These are phyloP conservation scores for Octonoba sinensis DNA, from an alignment of 2,888 invertebrate genomes.

Conservation along the genomic window DNA sequence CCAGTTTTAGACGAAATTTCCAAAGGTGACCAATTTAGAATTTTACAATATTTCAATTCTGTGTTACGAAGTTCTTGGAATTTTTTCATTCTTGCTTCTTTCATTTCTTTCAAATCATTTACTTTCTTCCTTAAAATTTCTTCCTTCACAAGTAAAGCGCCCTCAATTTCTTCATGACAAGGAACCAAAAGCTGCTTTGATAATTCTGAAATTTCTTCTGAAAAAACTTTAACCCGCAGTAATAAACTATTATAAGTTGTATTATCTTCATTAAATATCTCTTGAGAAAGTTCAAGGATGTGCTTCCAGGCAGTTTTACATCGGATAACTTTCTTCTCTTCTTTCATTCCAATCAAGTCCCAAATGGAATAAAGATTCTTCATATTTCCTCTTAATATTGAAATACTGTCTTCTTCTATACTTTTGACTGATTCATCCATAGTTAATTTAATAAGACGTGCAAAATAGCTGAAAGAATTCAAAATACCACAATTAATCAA, in stretches of 20 bases:
- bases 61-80: constrained; percentile 68
- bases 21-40: constrained; percentile 63
- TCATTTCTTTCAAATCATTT: constrained; percentile 69
- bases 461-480: too few relatives aligned
- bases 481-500: too few relatives aligned
- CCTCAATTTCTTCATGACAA: constrained; percentile 10
- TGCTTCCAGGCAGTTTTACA: constrained; percentile 22
- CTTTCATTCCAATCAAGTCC: constrained; percentile 34
- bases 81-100: constrained; percentile 69
- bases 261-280: constrained; percentile 40
- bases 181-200: constrained; percentile 7
- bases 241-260: constrained; percentile 17
- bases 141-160: constrained; percentile 33
- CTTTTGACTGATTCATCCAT: background rate
- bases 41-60: constrained; percentile 70
- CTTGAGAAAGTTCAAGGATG: constrained; percentile 20
- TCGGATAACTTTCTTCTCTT: constrained; percentile 12
- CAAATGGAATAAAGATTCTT: constrained; percentile 27
- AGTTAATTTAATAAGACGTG: too few relatives aligned
- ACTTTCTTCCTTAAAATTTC: constrained; percentile 30
- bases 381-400: background rate
- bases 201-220: constrained; percentile 23
- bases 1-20: constrained; percentile 54
- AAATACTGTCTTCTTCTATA: constrained; percentile 1
- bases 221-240: constrained; percentile 29